phyloP scores from a whole-genome alignment of 2,113 vertebrate species.

The Dicerorhinus sumatrensis region DNA sequence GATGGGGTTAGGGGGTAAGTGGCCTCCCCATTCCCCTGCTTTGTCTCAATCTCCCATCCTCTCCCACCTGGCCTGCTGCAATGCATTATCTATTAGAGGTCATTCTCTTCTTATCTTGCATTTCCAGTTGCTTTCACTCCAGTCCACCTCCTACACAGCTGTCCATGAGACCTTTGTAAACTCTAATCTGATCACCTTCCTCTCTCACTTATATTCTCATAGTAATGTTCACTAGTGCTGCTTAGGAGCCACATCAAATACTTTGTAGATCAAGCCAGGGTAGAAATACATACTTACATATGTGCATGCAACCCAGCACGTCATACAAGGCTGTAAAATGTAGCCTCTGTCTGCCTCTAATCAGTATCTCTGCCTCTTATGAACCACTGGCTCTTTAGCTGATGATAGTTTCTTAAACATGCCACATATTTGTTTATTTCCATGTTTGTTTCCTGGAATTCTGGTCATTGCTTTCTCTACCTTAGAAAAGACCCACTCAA shows the following conservation, averaged over 20 bases:
- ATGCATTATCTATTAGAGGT: neutral
- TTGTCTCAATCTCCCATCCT: neutral
- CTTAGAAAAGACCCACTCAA: neutral
- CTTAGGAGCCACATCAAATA: neutral
- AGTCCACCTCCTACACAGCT: too few relatives aligned
- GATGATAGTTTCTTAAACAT: neutral
- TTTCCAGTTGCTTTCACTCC: neutral
- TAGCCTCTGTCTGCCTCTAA: neutral
- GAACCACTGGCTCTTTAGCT: neutral
- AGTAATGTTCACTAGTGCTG: neutral
- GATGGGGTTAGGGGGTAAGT: neutral
- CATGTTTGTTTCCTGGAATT: neutral
- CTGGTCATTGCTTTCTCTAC: too few relatives aligned
- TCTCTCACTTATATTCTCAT: too few relatives aligned
- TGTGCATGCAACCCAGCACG: neutral
- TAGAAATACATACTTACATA: neutral
- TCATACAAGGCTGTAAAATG: neutral
- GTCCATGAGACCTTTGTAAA: neutral
- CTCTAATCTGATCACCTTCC: neutral
- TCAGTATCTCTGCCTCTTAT: neutral
- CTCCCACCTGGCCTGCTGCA: neutral
- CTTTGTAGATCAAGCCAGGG: neutral
- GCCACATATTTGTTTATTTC: neutral
- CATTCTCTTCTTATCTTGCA: neutral
- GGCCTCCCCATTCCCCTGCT: neutral